Conservation (phyloP, 2,113 vertebrate species). For the Muntiacus muntjak region DNA sequence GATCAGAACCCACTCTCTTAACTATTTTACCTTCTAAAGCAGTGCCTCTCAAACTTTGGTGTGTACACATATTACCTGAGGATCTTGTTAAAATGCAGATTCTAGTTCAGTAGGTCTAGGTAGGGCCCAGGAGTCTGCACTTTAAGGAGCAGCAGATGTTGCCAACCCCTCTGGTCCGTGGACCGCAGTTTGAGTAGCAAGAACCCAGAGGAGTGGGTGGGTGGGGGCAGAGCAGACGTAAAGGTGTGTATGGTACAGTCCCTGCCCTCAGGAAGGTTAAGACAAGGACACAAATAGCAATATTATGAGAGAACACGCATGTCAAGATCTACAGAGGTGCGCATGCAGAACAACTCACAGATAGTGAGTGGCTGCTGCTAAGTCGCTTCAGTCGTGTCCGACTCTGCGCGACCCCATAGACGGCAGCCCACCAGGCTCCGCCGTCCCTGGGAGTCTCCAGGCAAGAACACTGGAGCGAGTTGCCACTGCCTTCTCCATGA, state of each 20-base stretch:
- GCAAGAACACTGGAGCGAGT: no score
- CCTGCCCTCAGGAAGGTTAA: neutral
- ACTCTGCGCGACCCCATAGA: no score
- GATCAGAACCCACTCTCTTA: neutral
- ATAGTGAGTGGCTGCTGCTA: neutral
- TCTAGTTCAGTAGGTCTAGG: neutral
- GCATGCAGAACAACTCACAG: neutral
- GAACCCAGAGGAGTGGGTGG: neutral
- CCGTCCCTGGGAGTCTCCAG: no score
- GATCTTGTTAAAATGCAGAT: neutral
- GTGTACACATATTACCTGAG: neutral
- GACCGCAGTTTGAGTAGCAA: neutral
- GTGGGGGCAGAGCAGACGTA: fast-evolving
- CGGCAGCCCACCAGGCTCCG: no score
- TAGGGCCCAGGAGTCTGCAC: neutral
- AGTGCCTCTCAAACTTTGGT: neutral
- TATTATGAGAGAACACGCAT: neutral
- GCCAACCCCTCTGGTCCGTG: fast-evolving
- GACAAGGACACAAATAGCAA: neutral
- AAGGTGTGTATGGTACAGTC: neutral
- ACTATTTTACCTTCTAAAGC: neutral
- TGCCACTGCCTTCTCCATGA: neutral
- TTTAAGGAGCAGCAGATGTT: neutral
- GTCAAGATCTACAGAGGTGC: neutral
- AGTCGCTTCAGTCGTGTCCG: no score